Evolutionary conservation across 2,797 vertebrate species (phyloP).

Genomic region (Acanthurus leucopareius): DNA sequence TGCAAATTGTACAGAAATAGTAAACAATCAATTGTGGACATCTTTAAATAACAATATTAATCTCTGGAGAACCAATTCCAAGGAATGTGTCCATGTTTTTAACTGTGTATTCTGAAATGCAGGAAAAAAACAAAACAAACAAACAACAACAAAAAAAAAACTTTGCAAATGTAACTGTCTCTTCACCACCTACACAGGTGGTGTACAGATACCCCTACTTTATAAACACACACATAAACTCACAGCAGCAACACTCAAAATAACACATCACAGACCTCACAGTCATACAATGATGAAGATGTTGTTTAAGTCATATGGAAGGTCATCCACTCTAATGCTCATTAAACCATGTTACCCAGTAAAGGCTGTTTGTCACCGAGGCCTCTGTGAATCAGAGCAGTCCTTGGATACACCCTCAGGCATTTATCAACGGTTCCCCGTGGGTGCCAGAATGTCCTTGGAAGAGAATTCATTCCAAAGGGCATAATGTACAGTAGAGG

Average conservation of each 20-base stretch:
- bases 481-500: slow-evolving; percentile 35
- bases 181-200: not conserved
- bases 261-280: slow-evolving; percentile 9
- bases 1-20: slow-evolving; percentile 17
- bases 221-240: not conserved
- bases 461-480: slow-evolving; percentile 41
- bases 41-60: not conserved
- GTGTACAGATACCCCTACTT: too few species aligned
- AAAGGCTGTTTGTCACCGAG: slow-evolving; percentile 66
- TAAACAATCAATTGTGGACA: slow-evolving; percentile 15
- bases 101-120: slow-evolving; percentile 1
- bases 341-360: slow-evolving; percentile 67
- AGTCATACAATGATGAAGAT: slow-evolving; percentile 63
- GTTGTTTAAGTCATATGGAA: slow-evolving; percentile 60
- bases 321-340: slow-evolving; percentile 60
- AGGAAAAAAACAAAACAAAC: not conserved
- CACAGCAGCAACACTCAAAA: not conserved
- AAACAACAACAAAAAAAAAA: not conserved
- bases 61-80: not conserved
- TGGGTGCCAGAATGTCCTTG: slow-evolving; percentile 62
- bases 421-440: slow-evolving; percentile 69
- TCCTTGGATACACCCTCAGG: slow-evolving; percentile 52
- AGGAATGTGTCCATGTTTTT: slow-evolving; percentile 14
- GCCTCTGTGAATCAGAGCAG: slow-evolving; percentile 61
- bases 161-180: slow-evolving; percentile 19